Conservation (phyloP, 2,113 vertebrate species). For the Pluvialis apricaria region DNA sequence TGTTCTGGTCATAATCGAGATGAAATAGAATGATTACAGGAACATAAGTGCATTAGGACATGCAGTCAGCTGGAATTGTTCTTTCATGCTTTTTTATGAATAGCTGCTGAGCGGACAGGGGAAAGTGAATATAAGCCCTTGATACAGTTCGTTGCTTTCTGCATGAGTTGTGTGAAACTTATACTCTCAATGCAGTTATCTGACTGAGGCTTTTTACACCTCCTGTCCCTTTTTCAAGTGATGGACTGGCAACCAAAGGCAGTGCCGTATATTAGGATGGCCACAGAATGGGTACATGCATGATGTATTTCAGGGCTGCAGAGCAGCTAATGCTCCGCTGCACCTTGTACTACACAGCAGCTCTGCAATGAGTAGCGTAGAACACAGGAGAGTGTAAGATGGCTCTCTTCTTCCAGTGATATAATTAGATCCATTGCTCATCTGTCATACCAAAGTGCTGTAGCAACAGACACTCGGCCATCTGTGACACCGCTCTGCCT, state of each 20-base stretch:
- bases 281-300: background rate
- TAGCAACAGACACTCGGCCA: conserved; percentile 51
- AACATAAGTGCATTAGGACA: background rate
- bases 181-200: background rate
- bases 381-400: conserved; percentile 37
- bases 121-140: background rate
- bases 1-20: background rate
- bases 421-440: conserved; percentile 72
- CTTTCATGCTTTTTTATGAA: conserved; percentile 7
- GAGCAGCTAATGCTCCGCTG: background rate
- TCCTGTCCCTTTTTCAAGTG: conserved; percentile 1
- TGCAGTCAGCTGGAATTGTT: conserved; percentile 17
- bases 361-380: background rate
- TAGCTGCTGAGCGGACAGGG: background rate
- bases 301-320: background rate
- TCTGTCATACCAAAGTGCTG: conserved; percentile 55
- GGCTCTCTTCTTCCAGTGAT: conserved; percentile 25
- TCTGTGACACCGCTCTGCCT: conserved; percentile 46
- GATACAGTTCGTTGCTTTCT: background rate
- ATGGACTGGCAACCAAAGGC: background rate
- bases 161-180: background rate
- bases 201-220: conserved; percentile 8
- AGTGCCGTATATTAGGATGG: background rate
- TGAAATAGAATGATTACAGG: background rate
- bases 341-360: background rate